Conservation (phyloP, 2,797 vertebrate species). For the Dryobates pubescens region DNA sequence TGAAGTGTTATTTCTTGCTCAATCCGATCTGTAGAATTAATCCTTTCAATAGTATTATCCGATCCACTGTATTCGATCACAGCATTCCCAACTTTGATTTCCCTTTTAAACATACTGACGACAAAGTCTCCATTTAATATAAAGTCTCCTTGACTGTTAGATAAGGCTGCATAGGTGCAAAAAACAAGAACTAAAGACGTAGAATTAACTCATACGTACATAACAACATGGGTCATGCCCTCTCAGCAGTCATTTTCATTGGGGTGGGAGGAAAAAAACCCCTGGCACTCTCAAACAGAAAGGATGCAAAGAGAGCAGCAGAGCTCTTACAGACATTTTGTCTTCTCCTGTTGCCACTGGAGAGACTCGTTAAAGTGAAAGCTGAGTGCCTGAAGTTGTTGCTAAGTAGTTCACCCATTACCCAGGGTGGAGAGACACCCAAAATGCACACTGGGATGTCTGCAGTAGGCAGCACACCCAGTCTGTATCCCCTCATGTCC, state of each 20-base stretch:
- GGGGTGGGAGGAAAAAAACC: background rate
- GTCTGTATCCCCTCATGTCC: background rate
- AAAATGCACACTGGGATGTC: background rate
- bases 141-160: slow-evolving; percentile 93
- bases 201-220: slow-evolving; percentile 57
- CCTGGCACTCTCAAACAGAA: background rate
- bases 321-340: background rate
- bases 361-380: background rate
- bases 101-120: slow-evolving; percentile 99
- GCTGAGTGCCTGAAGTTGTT: slow-evolving; percentile 9
- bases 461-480: background rate
- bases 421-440: background rate
- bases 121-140: slow-evolving; percentile 98
- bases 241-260: slow-evolving; percentile 6
- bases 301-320: slow-evolving; percentile 17
- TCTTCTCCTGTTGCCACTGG: background rate
- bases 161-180: slow-evolving; percentile 86
- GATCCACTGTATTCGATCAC: slow-evolving; percentile 97
- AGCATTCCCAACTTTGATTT: slow-evolving; percentile 93
- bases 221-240: background rate
- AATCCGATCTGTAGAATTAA: slow-evolving; percentile 95
- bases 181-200: slow-evolving; percentile 66
- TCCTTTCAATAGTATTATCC: slow-evolving; percentile 91
- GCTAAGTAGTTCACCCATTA: background rate
- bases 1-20: slow-evolving; percentile 95